Evolutionary conservation across 2,797 vertebrate genomes (phyloP), one percentile per base, ranked within the genome.

Genomic region (Botia almorhae): DNA sequence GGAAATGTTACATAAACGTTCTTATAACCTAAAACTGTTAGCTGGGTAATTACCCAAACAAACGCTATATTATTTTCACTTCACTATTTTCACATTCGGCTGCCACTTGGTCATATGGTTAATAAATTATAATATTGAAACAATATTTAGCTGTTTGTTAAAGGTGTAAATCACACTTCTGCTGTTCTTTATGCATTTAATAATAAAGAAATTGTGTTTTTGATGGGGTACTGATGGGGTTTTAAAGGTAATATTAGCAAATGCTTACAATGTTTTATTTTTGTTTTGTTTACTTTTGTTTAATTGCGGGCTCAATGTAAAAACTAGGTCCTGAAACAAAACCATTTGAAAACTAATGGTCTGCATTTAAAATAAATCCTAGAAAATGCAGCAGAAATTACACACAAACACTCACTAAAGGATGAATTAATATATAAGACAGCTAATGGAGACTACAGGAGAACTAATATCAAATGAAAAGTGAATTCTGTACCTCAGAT

Each of bases 401-500:
- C n/a, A 56, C 39, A 33, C 19, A 43, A 58, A 39, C 53, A 43
- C 14, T n/a, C 7, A 4, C 7, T 58, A 73, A 50, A 58, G 11
- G 12, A 36, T 64, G 14, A 17, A n/a, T 53, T 65, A 6, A 23
- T 56, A 23, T 75, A 36, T 2, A 65, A 23, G 19, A 50, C 17
- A 64, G 2, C 16, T 11, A 29, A 53, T 4, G 46, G 39, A 64
- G 65, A 29, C 21, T 74, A 61, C 56, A 16, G 19, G 3, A 76
- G 13, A 23, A 70, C 17, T 10, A 64, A 26, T 29, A 26, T 11
- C 56, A 61, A 16, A 64, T 39, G 5, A 21, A 36, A 21, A 61
- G 43, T 76, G 48, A 56, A 65, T 14, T 64, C 51, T 29, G 68
- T 74, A 81, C 85, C 78, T 74, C 69, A 78, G 60, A 21, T 2